Percentiles rank a stretch among this genome's conserved stretches.
phyloP scores from a whole-genome alignment of 2,797 vertebrate genomes.

The Pseudocheirus occidentalis region DNA sequence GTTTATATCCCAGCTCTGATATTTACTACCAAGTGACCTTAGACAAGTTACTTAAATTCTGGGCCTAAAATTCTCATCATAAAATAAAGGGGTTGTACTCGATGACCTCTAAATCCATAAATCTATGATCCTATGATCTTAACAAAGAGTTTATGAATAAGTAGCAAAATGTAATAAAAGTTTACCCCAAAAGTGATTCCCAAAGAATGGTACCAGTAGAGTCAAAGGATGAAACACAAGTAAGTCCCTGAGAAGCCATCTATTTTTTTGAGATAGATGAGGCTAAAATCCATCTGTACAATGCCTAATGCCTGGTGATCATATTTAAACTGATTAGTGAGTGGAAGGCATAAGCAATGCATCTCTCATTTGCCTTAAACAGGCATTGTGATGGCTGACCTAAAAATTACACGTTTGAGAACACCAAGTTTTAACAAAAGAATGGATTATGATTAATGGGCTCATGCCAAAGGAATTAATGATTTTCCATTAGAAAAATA shows the following conservation, averaged over 20 bases:
- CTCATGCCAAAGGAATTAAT: conserved; percentile 67
- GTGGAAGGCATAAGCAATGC: conserved; percentile 2
- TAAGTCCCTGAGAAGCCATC: neutral
- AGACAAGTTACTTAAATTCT: neutral
- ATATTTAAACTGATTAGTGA: conserved; percentile 58
- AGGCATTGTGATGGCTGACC: conserved; percentile 61
- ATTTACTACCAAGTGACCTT: neutral
- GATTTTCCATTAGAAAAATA: conserved; percentile 62
- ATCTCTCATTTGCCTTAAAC: conserved; percentile 64
- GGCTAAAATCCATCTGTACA: conserved; percentile 31
- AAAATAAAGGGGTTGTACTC: neutral
- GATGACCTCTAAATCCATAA: neutral
- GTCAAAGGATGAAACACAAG: neutral
- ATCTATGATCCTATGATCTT: neutral
- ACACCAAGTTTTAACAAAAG: conserved; percentile 54
- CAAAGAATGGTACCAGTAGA: neutral
- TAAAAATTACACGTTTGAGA: conserved; percentile 58
- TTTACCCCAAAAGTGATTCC: neutral
- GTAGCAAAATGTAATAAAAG: neutral
- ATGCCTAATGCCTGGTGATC: conserved; percentile 48
- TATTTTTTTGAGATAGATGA: neutral
- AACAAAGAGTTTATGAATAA: neutral
- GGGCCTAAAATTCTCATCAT: neutral
- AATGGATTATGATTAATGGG: conserved; percentile 69
- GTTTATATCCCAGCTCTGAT: neutral